phyloP scores from a whole-genome alignment of 2,888 invertebrate genomes.

The Dynastes hyllus region DNA sequence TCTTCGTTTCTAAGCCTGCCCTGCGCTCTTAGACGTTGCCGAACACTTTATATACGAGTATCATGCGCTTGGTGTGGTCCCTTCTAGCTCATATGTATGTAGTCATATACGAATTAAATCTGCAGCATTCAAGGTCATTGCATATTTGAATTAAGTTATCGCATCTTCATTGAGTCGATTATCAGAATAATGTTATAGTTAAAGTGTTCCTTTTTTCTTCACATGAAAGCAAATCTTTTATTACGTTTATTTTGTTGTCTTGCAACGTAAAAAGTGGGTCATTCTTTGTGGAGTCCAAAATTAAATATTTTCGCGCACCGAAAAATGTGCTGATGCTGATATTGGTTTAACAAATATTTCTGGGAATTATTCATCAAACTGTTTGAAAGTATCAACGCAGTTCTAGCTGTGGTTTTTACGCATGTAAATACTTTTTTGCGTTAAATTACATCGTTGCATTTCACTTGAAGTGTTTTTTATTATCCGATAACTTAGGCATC shows the following conservation, averaged over 20 bases:
- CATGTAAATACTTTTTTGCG: no score
- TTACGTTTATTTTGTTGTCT: not conserved
- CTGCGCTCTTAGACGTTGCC: no score
- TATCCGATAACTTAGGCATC: no score
- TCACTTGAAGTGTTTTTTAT: no score
- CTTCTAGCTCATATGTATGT: not conserved
- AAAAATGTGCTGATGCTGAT: not conserved
- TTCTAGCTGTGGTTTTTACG: no score
- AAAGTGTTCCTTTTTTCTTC: not conserved
- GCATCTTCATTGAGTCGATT: not conserved
- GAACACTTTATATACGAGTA: no score
- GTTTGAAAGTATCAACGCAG: no score
- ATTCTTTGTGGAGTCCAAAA: not conserved
- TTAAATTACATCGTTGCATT: no score
- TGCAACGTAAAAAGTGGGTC: not conserved
- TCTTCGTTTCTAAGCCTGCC: no score
- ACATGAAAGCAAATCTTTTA: not conserved
- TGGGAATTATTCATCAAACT: no score
- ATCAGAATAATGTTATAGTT: not conserved
- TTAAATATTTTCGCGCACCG: not conserved
- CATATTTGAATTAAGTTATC: slow-evolving; percentile 6
- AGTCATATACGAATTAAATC: not conserved
- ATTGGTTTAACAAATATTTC: not conserved
- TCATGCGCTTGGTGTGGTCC: slow-evolving; percentile 14
- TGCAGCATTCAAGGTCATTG: slow-evolving; percentile 9